Evolutionary conservation across 2,113 vertebrate genomes (phyloP), one percentile per base, ranked within the genome.

Genomic region (Baryphthengus martii): DNA sequence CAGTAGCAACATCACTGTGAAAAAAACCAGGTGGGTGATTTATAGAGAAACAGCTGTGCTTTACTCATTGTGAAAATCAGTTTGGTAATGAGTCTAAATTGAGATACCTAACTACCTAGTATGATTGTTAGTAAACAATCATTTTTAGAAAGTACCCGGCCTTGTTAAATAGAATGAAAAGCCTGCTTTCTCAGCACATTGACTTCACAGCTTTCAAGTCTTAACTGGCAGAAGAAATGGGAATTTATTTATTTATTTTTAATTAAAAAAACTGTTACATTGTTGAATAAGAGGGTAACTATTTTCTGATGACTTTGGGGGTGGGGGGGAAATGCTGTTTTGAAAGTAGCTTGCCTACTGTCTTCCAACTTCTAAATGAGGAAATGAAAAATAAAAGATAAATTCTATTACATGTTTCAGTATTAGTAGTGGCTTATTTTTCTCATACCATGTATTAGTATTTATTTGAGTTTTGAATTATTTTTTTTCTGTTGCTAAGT

Each of bases 1-100:
- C 86, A 99, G 98, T 98, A 99, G 99, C 97, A 99, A 99, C 90
- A 99, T 99, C 95, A 99, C 98, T 80, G 99, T 99, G 92, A 99
- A 99, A 97, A 99, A 99, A 97, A 99, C 99, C 93, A 99, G 99
- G 99, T 99, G 96, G 76, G 97, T 97, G 56, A 62, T 78, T 86
- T 76, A 56, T 44, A 75, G 33, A 70, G 82, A 88, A 94, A 42
- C 28, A 88, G 26, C 24, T 62, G 40, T 55, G 44, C 59, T 78
- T 70, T 89, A 39, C 15, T 87, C 53, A 39, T 58, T 93, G 31
- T 70, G 83, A 92, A 95, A 95, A 95, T 59, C 1, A 3, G 33
- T 82, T 73, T 93, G 24, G 75, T 75, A 73, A 49, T 24, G 29
- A 45, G 28, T 33, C 29, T 76, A 80, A 94, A 88, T 17, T 70